Evolutionary conservation across 1,140 invertebrate genomes (phyloP), one percentile per base, ranked within the genome.

Genomic region (Penaeus indicus): DNA sequence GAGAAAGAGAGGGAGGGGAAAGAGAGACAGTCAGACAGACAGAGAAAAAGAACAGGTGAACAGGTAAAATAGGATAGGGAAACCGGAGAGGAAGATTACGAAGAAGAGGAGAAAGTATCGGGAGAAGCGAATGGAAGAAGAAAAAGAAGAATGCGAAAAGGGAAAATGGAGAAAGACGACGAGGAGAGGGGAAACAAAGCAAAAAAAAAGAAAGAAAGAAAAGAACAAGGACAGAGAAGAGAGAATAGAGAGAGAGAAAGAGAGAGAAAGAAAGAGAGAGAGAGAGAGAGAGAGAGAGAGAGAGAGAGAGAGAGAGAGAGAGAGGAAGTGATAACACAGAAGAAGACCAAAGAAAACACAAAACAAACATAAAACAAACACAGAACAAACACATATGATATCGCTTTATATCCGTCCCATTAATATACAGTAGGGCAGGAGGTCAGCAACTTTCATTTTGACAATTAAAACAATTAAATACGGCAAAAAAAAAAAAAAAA

Each of bases 251-350:
- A 78, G 75, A 78, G 75, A 42, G 38, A 7, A 11, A 78, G 75
- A 42, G 38, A 42, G 75, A 78, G 75, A 42, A 7, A 42, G 75
- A 78, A 11, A 42, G 38, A 42, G 75, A 78, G 75, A 42, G 38
- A 42, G 75, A 78, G 75, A 42, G 38, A 42, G 75, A 78, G 75
- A 42, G 38, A 42, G 75, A 78, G 75, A 78, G n/a, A 78, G 75
- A 78, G 3, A 78, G n/a, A 78, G 3, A 27, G 3, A 78, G 38
- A 78, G 38, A 78, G 38, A 8, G 5, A 27, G 38, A 25, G 38
- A 42, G 38, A 78, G 4, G 5, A 4, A 1, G 32, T 32, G 32
- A 8, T 21, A 7, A 32, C 5, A 32, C 19, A 21, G 27, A 32
- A 78, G 38, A 78, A 7, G n/a, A 32, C 3, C 4, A 21, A 78